Evolutionary conservation across 2,113 vertebrate genomes (phyloP).

Genomic region (Todiramphus saurophagus): DNA sequence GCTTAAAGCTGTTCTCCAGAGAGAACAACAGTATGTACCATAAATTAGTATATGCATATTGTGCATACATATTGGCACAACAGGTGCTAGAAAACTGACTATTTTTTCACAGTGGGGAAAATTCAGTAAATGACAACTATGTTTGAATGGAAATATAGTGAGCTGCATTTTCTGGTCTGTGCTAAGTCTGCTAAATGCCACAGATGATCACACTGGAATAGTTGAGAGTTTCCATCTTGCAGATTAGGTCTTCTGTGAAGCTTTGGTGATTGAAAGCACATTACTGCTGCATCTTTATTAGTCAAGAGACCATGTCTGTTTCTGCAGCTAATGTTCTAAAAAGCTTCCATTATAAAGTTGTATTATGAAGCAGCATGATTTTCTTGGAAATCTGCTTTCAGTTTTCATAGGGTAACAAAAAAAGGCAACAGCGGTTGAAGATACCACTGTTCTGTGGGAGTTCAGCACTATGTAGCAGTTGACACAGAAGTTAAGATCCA

Average conservation of each 20-base stretch:
- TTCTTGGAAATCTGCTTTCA: not conserved
- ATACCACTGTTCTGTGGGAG: not conserved
- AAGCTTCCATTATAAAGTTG: not conserved
- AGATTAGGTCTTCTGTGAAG: not conserved
- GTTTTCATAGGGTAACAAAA: not conserved
- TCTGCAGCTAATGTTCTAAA: not conserved
- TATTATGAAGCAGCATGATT: not conserved
- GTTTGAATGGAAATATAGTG: not conserved
- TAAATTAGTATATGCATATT: not conserved
- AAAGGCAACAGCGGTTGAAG: not conserved
- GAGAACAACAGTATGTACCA: not conserved
- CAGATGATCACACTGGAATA: not conserved
- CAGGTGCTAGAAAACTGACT: not conserved
- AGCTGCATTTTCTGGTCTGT: not conserved
- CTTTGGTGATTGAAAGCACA: not conserved
- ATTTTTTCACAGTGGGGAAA: not conserved
- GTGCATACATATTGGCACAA: not conserved
- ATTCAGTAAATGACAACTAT: not conserved
- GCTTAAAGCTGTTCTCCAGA: not conserved
- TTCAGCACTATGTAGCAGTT: not conserved
- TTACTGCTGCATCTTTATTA: not conserved
- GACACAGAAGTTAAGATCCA: not conserved
- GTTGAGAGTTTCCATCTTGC: not conserved
- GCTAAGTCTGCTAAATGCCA: not conserved
- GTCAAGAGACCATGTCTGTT: not conserved